Evolutionary conservation across 2,113 vertebrate species (phyloP), one percentile per base, ranked within the genome.

Genomic region (Odontesthes bonariensis): DNA sequence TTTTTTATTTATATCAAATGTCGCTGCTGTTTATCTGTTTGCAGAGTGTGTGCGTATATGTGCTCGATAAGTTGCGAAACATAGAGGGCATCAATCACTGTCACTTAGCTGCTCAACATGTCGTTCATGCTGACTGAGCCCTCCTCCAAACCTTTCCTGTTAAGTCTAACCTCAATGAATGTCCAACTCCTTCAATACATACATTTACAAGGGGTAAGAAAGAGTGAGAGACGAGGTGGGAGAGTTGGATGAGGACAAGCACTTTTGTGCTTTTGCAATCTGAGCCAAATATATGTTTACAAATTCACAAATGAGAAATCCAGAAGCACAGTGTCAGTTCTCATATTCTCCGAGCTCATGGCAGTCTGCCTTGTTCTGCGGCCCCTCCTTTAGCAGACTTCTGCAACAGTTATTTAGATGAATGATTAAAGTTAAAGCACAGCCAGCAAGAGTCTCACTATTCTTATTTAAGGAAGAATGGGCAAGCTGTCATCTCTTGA

Each of bases 71-170:
- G 91, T 93, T 82, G 82, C 23, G 33, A 79, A 84, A 87, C 76
- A 83, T 80, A 86, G 76, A 90, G 91, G 84, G 90, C 92, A 94
- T 96, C 95, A 94, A 95, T 96, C 95, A 95, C 92, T 95, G 95
- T 95, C 95, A 77, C 88, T 84, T 88, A 88, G 89, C 81, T 78
- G 73, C 81, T 81, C 74, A 38, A 73, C 58, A 64, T 73, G 87
- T 88, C 87, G 84, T 87, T 93, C 89, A 73, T 73, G 89, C 84
- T 73, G 80, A 85, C 88, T 38, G 69, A 78, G 77, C 70, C 76
- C 67, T 68, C 70, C 63, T 62, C 58, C 53, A 0, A 82, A 66
- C 78, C 81, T 63, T 70, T 65, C 64, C 61, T 70, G 59, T 67
- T 78, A 40, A 54, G 68, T 76, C 81, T 76, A 88, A 88, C 84